Evolutionary conservation across 2,797 vertebrate genomes (phyloP), one percentile per base, ranked within the genome.

Genomic region (Nothura maculosa): DNA sequence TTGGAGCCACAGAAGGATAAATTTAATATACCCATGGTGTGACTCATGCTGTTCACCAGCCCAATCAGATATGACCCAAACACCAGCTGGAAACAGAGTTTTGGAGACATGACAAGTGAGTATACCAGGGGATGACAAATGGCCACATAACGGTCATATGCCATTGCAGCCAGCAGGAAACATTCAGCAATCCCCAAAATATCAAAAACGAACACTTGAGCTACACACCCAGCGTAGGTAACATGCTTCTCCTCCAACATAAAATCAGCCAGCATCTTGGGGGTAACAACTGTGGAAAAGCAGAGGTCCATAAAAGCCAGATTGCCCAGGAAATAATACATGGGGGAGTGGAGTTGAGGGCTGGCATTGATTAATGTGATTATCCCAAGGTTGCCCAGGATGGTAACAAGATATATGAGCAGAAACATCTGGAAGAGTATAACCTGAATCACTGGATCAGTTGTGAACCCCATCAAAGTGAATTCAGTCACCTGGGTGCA

Each of bases 261-360:
- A 17, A 81, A 14, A 14, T 70, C 72, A 27, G 0, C 28, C 82
- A 92, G 0, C 64, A 76, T 12, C 82, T 55, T 77, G 30, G 90
- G 87, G 42, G 25, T 27, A 47, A 80, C 15, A 22, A 11, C 1
- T 0, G 60, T 91, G 52, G 82, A 82, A 52, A 34, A 70, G 11
- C 80, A 82, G n/a, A 95, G 13, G 69, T 96, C 87, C 42, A 69
- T 64, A n/a, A 92, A 85, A 38, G 92, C 76, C 87, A 96, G 38
- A 55, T 92, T 79, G 4, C 72, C 34, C 45, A 95, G 27, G 68
- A 93, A 88, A 78, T 83, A 88, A 30, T 90, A 92, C 91, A 83
- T 84, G 50, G 87, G 87, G n/a, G 57, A 57, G n/a, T n/a, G 60
- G 34, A 96, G 87, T 9, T 34, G 74, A 5, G 80, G 70, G 30